A percentile compares a stretch with the other conserved stretches of the same genome.
Evolutionary conservation across 1,140 invertebrate species (phyloP).

Genomic region (Coenobita brevimanus): DNA sequence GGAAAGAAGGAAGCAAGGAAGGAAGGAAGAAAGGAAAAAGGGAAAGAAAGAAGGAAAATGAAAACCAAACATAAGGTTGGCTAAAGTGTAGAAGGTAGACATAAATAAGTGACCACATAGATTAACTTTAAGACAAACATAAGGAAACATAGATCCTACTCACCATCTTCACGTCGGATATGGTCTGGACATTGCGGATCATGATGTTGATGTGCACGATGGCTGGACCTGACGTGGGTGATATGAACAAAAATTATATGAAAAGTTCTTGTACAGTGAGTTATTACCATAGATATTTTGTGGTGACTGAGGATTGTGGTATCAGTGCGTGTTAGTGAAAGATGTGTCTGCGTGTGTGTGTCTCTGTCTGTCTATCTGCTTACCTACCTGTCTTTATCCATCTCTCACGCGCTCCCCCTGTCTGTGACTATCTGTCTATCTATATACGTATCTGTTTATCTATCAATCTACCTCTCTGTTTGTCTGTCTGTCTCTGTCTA

Average conservation of each 20-base stretch:
- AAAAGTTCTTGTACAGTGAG: too few relatives aligned
- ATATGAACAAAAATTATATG: conserved; percentile 72
- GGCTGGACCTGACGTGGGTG: conserved; percentile 77
- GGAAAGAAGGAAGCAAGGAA: neutral
- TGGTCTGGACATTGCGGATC: conserved; percentile 68
- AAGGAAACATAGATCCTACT: conserved; percentile 1
- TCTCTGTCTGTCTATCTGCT: too few relatives aligned
- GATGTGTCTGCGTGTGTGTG: too few relatives aligned
- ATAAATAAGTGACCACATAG: neutral
- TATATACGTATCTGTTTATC: too few relatives aligned
- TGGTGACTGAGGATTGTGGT: too few relatives aligned
- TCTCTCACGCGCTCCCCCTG: too few relatives aligned
- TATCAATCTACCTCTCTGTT: too few relatives aligned
- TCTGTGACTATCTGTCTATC: too few relatives aligned
- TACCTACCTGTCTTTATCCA: neutral
- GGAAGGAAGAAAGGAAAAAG: neutral
- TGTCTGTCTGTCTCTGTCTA: too few relatives aligned
- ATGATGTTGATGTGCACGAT: conserved; percentile 68
- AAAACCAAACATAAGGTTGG: too few relatives aligned
- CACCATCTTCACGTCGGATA: conserved; percentile 69
- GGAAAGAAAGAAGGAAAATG: neutral
- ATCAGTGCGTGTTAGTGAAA: too few relatives aligned
- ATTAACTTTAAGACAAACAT: neutral
- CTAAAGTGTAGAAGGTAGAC: neutral
- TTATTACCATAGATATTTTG: neutral